Base-by-base conservation (phyloP, 2,888 invertebrate species). In the Ctena decussata region DNA sequence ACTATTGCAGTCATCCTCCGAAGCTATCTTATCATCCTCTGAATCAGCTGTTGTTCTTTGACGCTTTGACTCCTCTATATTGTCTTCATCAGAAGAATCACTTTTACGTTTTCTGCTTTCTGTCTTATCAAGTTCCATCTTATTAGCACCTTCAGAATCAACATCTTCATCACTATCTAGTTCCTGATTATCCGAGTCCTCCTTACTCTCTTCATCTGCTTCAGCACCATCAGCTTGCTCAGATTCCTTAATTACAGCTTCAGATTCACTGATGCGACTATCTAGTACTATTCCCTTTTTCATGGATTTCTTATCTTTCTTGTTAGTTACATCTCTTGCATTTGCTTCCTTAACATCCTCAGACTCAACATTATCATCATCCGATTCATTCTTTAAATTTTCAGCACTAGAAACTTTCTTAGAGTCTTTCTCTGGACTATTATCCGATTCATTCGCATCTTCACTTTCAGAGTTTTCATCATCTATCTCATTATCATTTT, bases 41-140 rank as follows among this genome's bases (percentile, higher is more conserved):
- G 39, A 44, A 49, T 84, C 78, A 6, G 76, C 74, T 30, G 74
- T 76, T 27, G 72, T 78, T 30, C 73, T 84, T 37, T 77, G 71
- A 46, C 79, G 72, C 74, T 87, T 77, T 35, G 32, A 11, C 65
- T 65, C 65, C 18, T 65, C 65, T 11, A 21, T 35, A 21, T 65
- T 35, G 2, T 1, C 1, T 15, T 65, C 65, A 65, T 65, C 21
- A 27, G 24, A 24, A 5, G 27, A 27, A 32, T 32, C 18, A 39
- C 12, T 44, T 37, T 44, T 44, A 44, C 46, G 46, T 18, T 72
- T 72, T 32, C 46, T 72, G 44, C 27, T 44, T 24, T 72, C 30
- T n/a, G n/a, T 41, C 8, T 71, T 15, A 24, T 71, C 71, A n/a
- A 71, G 32, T 24, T 27, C 27, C 24, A 18, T 46, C 41, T 35